phyloP scores from a whole-genome alignment of 2,797 vertebrate genomes.

The Dendrocincla fuliginosa region DNA sequence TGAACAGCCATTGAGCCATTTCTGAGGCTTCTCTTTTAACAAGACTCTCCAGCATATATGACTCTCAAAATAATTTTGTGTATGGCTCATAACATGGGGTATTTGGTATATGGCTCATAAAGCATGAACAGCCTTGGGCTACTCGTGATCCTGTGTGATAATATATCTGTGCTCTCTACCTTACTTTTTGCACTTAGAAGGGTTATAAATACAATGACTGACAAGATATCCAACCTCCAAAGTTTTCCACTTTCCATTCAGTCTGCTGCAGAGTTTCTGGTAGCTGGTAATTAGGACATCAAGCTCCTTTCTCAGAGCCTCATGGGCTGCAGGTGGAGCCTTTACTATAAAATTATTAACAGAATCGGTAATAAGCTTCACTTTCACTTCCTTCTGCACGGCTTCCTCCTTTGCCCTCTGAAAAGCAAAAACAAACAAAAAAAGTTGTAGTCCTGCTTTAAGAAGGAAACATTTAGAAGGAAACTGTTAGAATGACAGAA shows the following conservation, averaged over 20 bases:
- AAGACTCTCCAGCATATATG: neutral
- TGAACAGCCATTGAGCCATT: neutral
- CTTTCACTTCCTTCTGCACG: slow-evolving; percentile 93
- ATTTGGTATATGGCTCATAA: neutral
- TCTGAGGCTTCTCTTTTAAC: neutral
- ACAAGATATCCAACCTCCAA: slow-evolving; percentile 86
- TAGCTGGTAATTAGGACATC: slow-evolving; percentile 90
- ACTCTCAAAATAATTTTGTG: neutral
- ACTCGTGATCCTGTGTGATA: neutral
- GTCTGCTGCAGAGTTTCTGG: slow-evolving; percentile 90
- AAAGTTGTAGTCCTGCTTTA: neutral
- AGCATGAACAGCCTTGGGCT: neutral
- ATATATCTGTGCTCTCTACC: neutral
- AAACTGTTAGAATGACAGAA: neutral
- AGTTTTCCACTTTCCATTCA: slow-evolving; percentile 95
- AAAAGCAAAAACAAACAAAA: neutral
- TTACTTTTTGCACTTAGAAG: neutral
- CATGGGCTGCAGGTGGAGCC: slow-evolving; percentile 90
- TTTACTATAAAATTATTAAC: slow-evolving; percentile 93
- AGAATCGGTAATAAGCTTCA: slow-evolving; percentile 91
- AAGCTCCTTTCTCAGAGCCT: slow-evolving; percentile 91
- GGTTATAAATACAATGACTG: neutral
- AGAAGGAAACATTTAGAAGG: neutral
- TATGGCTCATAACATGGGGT: neutral
- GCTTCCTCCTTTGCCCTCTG: slow-evolving; percentile 96